Evolutionary conservation across 2,113 vertebrate genomes (phyloP), one percentile per base, ranked within the genome.

Genomic region (Pollachius pollachius): DNA sequence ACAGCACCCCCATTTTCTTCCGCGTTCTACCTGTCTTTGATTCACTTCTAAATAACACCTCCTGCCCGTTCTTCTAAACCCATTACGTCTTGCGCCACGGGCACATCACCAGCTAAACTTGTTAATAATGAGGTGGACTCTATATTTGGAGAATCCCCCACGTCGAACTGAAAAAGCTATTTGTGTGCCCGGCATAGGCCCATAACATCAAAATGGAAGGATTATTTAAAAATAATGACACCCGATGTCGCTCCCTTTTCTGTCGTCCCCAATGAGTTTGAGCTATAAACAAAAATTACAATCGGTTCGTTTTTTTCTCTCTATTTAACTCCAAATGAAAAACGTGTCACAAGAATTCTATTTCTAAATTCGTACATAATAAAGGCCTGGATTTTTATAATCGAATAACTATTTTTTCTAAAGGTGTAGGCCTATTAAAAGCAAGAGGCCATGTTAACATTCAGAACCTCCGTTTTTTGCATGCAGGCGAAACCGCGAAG

Each of bases 91-190:
- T 41, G 16, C 18, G 52, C 34, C 27, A 23, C 8, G 15, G 68
- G 62, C 64, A 15, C 9, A n/a, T 41, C 58, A 25, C 18, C 21
- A 62, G 16, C 18, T 48, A 30, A 58, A 72, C 69, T 19, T 68
- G 61, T 59, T 79, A 67, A 70, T 68, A 65, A 68, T 64, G 12
- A 65, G 62, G 4, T 15, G 70, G 12, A 54, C 19, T 52, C 18
- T 34, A 15, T 48, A 58, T 60, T 61, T 67, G 34, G 11, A 57
- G 52, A 48, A 37, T 60, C 64, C 56, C 64, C 66, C 66, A 17
- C 66, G 66, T 62, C 21, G 41, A 59, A 21, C 3, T 9, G 15
- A 62, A n/a, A 60, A 15, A 67, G 59, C 65, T 68, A 67, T 64
- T 56, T 59, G 11, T 68, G 68, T 64, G 8, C n/a, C 25, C 59